Percentiles rank a stretch among this genome's conserved stretches.
Evolutionary conservation across 1,140 invertebrate species (phyloP).

Genomic region (Theocolax elegans): DNA sequence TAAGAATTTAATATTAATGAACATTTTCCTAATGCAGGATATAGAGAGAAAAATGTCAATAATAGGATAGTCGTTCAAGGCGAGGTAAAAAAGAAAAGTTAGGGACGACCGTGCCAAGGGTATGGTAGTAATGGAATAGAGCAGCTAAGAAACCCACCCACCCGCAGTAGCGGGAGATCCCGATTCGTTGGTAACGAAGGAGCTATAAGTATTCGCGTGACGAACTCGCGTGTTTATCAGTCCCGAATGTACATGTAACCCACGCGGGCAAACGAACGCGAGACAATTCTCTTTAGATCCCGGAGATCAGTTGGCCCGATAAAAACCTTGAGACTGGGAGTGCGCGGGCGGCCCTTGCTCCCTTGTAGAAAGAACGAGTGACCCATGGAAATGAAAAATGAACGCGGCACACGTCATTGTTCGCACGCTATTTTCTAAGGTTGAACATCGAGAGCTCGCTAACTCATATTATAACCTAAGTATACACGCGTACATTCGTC

Average conservation of each 20-base stretch:
- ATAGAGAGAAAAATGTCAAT: no score
- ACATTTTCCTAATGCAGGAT: no score
- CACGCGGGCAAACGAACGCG: slow-evolving; percentile 7
- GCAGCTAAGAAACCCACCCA: no score
- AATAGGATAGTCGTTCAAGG: no score
- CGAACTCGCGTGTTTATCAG: slow-evolving; percentile 54
- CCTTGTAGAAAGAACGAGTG: slow-evolving; percentile 36
- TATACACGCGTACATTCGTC: no score
- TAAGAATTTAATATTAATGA: no score
- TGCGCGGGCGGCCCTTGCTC: not conserved
- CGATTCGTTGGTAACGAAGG: no score
- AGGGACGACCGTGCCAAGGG: no score
- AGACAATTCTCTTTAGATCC: slow-evolving; percentile 53
- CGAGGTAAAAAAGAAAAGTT: no score
- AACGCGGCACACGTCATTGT: slow-evolving; percentile 51
- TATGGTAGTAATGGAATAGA: no score
- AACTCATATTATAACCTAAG: no score
- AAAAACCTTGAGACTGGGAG: slow-evolving; percentile 49
- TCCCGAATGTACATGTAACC: slow-evolving; percentile 45
- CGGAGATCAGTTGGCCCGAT: slow-evolving; percentile 47
- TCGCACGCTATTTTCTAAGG: slow-evolving; percentile 49
- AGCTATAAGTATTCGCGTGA: slow-evolving; percentile 53
- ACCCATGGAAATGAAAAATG: slow-evolving; percentile 58
- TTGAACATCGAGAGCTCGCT: slow-evolving; percentile 41
- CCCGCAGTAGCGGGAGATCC: no score